Evolutionary conservation across 2,888 invertebrate genomes (phyloP).

Genomic region (Andrena camellia): DNA sequence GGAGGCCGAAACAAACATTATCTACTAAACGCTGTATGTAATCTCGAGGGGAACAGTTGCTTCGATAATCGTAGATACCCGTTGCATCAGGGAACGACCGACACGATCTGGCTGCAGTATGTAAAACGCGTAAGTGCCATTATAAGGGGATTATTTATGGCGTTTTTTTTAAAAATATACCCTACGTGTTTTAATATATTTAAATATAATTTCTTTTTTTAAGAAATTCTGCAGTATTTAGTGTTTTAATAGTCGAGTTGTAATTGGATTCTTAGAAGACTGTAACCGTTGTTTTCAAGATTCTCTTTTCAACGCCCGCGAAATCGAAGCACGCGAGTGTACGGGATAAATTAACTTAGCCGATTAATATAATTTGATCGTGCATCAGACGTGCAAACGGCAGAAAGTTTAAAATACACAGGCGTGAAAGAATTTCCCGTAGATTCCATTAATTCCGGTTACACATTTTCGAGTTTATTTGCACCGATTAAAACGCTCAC

Average conservation of each 20-base stretch:
- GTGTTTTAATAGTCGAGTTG: too few species aligned
- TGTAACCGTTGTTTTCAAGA: too few species aligned
- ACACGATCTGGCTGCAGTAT: constrained; percentile 9
- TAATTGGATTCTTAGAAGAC: too few species aligned
- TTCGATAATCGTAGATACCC: neutral
- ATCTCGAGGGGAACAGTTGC: constrained; percentile 3
- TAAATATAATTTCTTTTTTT: neutral
- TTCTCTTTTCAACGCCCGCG: too few species aligned
- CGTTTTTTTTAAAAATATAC: neutral
- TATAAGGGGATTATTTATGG: neutral
- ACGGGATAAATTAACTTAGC: too few species aligned
- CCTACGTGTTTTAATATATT: neutral
- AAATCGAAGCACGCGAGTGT: too few species aligned
- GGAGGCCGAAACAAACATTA: neutral
- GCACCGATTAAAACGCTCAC: neutral
- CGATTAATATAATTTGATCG: too few species aligned
- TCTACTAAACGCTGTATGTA: constrained; percentile 16
- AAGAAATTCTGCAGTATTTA: too few species aligned
- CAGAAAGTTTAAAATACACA: neutral
- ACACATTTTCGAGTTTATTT: neutral
- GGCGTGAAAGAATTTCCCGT: neutral
- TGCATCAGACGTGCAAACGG: neutral
- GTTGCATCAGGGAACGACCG: constrained; percentile 15
- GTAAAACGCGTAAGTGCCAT: constrained; percentile 32
- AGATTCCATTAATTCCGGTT: too few species aligned